Evolutionary conservation across 2,797 vertebrate genomes (phyloP).

Genomic region (Ambastaia sidthimunki): DNA sequence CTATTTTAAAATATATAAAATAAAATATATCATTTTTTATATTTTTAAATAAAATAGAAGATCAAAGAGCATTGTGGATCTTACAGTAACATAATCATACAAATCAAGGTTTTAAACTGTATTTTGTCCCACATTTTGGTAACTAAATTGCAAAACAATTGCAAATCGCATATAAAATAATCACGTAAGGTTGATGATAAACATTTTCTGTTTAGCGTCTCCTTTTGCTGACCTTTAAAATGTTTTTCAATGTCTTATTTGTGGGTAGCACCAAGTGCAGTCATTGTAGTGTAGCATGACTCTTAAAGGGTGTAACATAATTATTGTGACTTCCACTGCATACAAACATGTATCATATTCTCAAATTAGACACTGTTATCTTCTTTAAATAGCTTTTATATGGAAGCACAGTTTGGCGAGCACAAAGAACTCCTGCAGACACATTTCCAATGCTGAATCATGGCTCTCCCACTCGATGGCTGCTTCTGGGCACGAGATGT

Average conservation of each 20-base stretch:
- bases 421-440: conserved; percentile 20
- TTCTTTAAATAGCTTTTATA: conserved; percentile 51
- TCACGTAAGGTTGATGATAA: too few species aligned
- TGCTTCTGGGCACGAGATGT: conserved; percentile 34
- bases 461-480: conserved; percentile 29
- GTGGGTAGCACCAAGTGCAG: background rate
- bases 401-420: conserved; percentile 4
- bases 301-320: conserved; percentile 11
- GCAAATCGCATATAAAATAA: too few species aligned
- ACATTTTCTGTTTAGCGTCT: too few species aligned
- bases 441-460: conserved; percentile 44
- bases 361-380: conserved; percentile 64
- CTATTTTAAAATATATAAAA: too few species aligned
- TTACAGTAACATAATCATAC: too few species aligned
- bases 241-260: background rate
- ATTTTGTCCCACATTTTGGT: background rate
- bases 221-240: background rate
- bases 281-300: background rate
- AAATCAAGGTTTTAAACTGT: too few species aligned
- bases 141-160: background rate
- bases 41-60: too few species aligned
- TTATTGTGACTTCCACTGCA: conserved; percentile 20
- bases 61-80: too few species aligned
- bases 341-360: conserved; percentile 63
- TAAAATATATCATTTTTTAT: too few species aligned